Base-by-base conservation (phyloP, 2,113 vertebrate species). In the Formicarius rufipectus region DNA sequence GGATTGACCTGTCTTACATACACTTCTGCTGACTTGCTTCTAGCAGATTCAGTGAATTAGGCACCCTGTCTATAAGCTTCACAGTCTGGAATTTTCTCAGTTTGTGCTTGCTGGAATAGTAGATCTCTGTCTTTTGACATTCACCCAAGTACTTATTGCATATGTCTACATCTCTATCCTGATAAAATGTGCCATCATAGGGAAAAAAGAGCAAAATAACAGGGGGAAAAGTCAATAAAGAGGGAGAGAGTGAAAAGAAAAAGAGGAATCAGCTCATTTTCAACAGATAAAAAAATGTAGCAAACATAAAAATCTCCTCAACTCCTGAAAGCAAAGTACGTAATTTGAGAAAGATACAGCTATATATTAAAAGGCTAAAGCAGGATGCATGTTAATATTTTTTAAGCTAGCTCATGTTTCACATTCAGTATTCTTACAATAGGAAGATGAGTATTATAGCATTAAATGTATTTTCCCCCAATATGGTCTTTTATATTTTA, bases 401-500 rank as follows among this genome's bases (percentile, higher is more conserved):
- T 84, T 86, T 86, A 21, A 72, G 31, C 24, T 63, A 72, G 42
- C 18, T 89, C 17, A 49, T 72, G 33, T 83, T 95, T 89, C 63
- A 75, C 16, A 19, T 75, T 83, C 80, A 58, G 47, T 63, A 30
- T 79, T 79, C 58, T 83, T 79, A 58, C 63, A 80, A 87, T 30
- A 83, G 67, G 44, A 40, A 52, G 79, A 85, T 0, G 2, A 75
- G 19, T 67, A 83, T 89, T 89, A 47, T 79, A 83, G 62, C 76
- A 89, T 95, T 95, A 94, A 95, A 91, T 83, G 83, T 45, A 79
- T 79, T 91, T 88, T 10, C 49, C 62, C 4, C 47, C 84, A 75
- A 30, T 93, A 93, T 76, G 52, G 16, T 53, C 44, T 86, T 93
- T 86, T 79, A 50, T 82, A 84, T 91, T 93, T 95, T 83, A 89